Evolutionary conservation across 2,113 vertebrate species (phyloP), one percentile per base, ranked within the genome.

Genomic region (Gobius niger): DNA sequence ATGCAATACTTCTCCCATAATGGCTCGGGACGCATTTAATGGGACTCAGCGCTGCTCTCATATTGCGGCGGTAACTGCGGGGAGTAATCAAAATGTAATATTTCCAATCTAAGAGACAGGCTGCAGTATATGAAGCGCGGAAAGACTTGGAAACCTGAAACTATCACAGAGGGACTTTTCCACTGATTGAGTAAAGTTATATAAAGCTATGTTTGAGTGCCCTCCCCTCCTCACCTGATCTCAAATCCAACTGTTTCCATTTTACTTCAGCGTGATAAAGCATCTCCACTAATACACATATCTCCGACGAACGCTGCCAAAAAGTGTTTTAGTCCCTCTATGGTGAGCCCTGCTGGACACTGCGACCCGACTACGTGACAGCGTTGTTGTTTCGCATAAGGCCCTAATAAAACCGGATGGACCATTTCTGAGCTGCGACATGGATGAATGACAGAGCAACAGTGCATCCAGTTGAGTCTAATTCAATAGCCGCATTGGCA

Each of bases 281-380:
- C 72, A 74, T 77, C 66, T 50, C 74, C 83, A 83, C 70, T 83
- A 70, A 83, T 75, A 80, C 65, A 72, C 53, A 68, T 51, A 76
- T 72, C 70, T 79, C 46, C 49, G 76, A 72, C 63, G 71, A 76
- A 57, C 24, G 50, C 47, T 78, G 90, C 88, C 88, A 88, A 88
- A 86, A 89, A 87, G 83, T 9, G n/a, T 89, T 91, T 91, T 88
- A 86, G 87, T 85, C 78, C 40, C 57, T 88, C 81, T 85, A 84
- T 84, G 86, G 84, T 80, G 83, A 87, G 76, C 67, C 66, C 67
- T 70, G 81, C 66, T 86, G 80, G 85, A 81, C 74, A 68, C 34
- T 72, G 69, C 76, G 61, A 40, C 73, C 24, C 63, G 67, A 67
- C 54, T 11, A 67, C 68, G 44, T 68, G 72, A 72, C 53, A 63